These are phyloP conservation scores for Samia ricini DNA, from an alignment of 1,140 invertebrate species.

Conservation along the genomic window DNA sequence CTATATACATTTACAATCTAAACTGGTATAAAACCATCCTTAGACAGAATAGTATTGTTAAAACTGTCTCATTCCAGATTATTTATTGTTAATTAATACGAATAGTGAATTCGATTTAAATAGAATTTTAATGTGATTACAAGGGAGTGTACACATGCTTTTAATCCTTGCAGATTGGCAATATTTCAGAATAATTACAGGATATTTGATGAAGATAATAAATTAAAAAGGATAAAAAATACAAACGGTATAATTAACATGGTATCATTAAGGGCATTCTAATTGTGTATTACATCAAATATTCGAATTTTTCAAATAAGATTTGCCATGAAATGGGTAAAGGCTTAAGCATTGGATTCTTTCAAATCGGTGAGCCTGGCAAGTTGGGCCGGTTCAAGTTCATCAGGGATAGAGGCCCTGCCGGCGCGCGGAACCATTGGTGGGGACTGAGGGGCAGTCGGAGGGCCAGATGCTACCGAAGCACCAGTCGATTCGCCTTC, in stretches of 20 bases:
- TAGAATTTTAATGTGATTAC: too few relatives aligned
- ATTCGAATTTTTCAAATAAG: too few relatives aligned
- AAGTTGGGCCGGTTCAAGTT: constrained; percentile 90
- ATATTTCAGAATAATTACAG: too few relatives aligned
- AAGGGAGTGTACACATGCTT: too few relatives aligned
- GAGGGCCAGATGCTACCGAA: constrained; percentile 50
- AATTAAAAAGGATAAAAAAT: too few relatives aligned
- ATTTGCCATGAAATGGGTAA: not conserved
- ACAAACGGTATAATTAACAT: not conserved
- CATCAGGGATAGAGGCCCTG: constrained; percentile 88
- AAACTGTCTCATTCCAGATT: not conserved
- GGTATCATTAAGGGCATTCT: too few relatives aligned
- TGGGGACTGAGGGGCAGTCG: constrained; percentile 68
- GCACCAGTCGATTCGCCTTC: constrained; percentile 60
- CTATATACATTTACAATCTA: constrained; percentile 41
- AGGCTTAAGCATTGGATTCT: constrained; percentile 89
- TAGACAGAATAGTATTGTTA: not conserved
- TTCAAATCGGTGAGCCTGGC: constrained; percentile 90
- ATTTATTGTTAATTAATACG: too few relatives aligned
- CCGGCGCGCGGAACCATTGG: constrained; percentile 84
- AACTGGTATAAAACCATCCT: constrained; percentile 4
- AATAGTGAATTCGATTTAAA: too few relatives aligned
- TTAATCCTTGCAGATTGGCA: too few relatives aligned
- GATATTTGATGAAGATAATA: too few relatives aligned
- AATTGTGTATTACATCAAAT: too few relatives aligned